These are phyloP conservation scores for Anoplopoma fimbria DNA, from an alignment of 2,113 vertebrate species.

Conservation along the genomic window DNA sequence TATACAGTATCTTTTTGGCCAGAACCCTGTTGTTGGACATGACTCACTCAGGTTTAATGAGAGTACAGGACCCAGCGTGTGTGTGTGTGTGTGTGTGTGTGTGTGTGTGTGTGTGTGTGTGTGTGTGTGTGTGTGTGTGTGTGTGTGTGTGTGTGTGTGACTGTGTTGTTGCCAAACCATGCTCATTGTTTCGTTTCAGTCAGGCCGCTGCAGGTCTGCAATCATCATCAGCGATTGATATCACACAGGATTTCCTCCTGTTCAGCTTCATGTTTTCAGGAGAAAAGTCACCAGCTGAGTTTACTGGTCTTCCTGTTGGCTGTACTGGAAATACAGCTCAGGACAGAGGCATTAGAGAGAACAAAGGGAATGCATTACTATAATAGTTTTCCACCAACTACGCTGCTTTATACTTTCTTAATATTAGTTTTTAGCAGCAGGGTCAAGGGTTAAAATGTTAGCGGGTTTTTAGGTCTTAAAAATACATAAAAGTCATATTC, in stretches of 20 bases:
- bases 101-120: conserved; percentile 14
- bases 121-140: conserved; percentile 19
- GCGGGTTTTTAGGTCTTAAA: background rate
- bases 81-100: conserved; percentile 5
- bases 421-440: background rate
- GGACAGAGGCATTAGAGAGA: background rate
- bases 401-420: background rate
- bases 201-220: conserved; percentile 38
- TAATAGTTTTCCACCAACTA: background rate
- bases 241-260: conserved; percentile 78
- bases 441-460: background rate
- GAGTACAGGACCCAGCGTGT: conserved; percentile 26
- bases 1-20: background rate
- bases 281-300: conserved; percentile 53
- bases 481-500: background rate
- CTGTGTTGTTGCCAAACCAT: conserved; percentile 43
- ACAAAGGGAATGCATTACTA: background rate
- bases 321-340: conserved; percentile 35
- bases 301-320: conserved; percentile 66
- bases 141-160: conserved; percentile 17
- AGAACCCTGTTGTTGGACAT: conserved; percentile 31
- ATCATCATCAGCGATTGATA: conserved; percentile 63
- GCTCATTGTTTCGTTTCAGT: conserved; percentile 67
- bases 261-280: conserved; percentile 59
- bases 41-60: conserved; percentile 60